Evolutionary conservation across 2,797 vertebrate species (phyloP).

Genomic region (Phyllotis vaccarum): DNA sequence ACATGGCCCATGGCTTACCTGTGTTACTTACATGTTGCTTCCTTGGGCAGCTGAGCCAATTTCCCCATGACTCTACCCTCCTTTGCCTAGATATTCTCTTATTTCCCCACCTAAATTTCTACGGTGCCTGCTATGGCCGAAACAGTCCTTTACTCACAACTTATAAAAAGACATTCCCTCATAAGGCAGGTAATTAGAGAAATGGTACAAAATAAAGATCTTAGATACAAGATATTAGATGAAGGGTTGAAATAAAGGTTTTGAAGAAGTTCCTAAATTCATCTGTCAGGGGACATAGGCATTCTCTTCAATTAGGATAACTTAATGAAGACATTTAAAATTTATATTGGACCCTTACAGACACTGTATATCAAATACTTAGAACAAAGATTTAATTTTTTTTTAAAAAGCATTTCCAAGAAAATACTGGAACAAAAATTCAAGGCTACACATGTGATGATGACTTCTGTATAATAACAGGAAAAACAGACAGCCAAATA

Average conservation of each 20-base stretch:
- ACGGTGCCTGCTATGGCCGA: too few species aligned
- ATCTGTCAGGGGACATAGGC: background rate
- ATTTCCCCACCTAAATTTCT: too few species aligned
- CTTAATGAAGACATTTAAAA: background rate
- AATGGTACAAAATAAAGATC: background rate
- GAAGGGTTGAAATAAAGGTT: background rate
- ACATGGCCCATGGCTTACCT: too few species aligned
- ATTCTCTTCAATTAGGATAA: background rate
- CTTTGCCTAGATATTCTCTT: too few species aligned
- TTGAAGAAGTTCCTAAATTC: background rate
- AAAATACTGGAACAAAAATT: background rate
- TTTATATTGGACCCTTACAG: background rate
- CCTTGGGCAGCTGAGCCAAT: too few species aligned
- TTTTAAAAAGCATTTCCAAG: background rate
- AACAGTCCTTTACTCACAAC: too few species aligned
- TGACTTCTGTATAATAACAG: background rate
- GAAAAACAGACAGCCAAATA: background rate
- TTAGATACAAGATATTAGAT: background rate
- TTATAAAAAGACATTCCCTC: too few species aligned
- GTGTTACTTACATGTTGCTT: too few species aligned
- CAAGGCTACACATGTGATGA: background rate
- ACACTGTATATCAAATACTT: background rate
- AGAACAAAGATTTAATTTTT: background rate
- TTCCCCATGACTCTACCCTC: too few species aligned
- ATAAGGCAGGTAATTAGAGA: background rate